Percentiles rank a stretch among this genome's conserved stretches.
Conservation (phyloP, 2,888 invertebrate genomes). For the Xanthorhoe spadicearia region DNA sequence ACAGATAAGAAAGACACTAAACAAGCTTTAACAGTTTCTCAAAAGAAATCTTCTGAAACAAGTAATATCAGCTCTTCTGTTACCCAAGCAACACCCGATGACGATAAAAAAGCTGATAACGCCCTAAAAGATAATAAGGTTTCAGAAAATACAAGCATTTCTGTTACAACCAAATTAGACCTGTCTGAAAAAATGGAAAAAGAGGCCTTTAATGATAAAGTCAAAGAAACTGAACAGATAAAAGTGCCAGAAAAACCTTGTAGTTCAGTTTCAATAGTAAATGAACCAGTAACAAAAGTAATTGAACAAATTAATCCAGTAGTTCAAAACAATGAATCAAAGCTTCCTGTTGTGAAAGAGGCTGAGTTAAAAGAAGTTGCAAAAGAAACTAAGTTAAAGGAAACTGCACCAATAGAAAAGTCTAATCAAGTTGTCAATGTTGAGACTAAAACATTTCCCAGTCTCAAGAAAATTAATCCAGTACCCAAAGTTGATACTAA, state of each 20-base stretch:
- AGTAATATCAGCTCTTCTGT: constrained; percentile 3
- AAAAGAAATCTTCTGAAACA: constrained; percentile 11
- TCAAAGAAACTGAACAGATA: constrained; percentile 9
- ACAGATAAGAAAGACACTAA: neutral
- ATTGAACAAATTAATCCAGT: constrained; percentile 4
- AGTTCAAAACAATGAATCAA: neutral
- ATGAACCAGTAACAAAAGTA: constrained; percentile 2
- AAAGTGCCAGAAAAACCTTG: constrained; percentile 1
- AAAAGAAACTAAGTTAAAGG: constrained; percentile 14
- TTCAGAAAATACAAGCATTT: neutral
- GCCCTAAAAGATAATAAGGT: neutral
- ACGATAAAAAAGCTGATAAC: neutral
- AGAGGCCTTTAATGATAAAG: constrained; percentile 4
- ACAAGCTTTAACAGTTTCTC: neutral
- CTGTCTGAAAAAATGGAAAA: neutral
- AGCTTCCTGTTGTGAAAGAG: constrained; percentile 9
- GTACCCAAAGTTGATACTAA: constrained; percentile 6
- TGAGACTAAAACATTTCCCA: neutral
- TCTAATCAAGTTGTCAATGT: constrained; percentile 9
- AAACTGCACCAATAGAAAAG: constrained; percentile 1
- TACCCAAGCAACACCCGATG: constrained; percentile 1
- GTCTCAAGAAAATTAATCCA: neutral
- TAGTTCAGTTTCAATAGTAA: constrained; percentile 5
- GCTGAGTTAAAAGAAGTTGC: constrained; percentile 11
- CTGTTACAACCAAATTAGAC: neutral